Evolutionary conservation across 2,113 vertebrate genomes (phyloP).

Genomic region (Ctenodactylus gundi): DNA sequence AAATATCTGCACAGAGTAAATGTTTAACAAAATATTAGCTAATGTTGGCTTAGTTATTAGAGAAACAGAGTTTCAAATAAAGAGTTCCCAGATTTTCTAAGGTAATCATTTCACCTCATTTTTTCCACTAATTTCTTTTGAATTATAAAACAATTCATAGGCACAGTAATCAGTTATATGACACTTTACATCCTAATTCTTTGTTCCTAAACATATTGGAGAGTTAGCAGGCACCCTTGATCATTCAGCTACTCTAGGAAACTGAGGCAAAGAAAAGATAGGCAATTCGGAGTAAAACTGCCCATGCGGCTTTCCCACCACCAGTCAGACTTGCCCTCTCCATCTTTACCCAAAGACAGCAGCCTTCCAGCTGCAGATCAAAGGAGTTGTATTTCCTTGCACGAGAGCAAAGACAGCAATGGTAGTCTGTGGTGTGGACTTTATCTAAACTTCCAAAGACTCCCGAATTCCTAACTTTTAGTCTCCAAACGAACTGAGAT

Average conservation of each 20-base stretch:
- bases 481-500: neutral
- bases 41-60: neutral
- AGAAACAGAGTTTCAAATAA: constrained; percentile 9
- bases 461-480: neutral
- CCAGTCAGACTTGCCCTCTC: neutral
- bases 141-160: neutral
- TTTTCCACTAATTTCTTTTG: constrained; percentile 9
- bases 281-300: neutral
- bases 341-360: accelerated
- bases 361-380: neutral
- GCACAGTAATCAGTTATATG: neutral
- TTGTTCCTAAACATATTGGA: neutral
- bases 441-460: neutral
- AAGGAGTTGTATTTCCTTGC: neutral
- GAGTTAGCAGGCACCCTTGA: neutral
- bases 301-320: neutral
- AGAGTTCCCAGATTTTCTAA: neutral
- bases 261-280: neutral
- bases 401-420: neutral
- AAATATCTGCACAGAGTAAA: neutral
- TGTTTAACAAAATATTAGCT: constrained; percentile 38
- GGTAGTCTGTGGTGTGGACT: neutral
- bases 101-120: neutral
- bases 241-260: neutral
- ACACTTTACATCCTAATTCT: neutral